Base-by-base conservation (phyloP, 1,140 invertebrate genomes). In the Leptoteleia sp. region DNA sequence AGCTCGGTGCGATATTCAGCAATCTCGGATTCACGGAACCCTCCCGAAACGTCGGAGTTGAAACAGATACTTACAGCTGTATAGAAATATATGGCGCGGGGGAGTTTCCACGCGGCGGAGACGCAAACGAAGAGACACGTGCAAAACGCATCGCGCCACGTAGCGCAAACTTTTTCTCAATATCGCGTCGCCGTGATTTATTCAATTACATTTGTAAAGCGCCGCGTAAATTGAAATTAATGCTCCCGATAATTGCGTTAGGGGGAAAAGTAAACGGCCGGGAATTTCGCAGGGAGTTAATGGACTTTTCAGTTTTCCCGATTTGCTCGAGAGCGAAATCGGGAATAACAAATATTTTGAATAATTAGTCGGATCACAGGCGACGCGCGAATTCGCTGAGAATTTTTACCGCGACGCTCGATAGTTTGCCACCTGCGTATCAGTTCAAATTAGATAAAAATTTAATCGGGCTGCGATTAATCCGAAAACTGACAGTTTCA, bases 141-240 rank as follows among this genome's bases (percentile, higher is more conserved):
- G 29, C 4, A 54, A 47, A 11, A 52, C 11, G 37, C 6, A 38
- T 22, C 3, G 27, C 12, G 22, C 25, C 33, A 40, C 35, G 54
- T 55, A 67, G 55, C 37, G 55, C 37, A 61, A 59, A 70, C 54
- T 70, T 72, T 72, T 55, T 22, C 68, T 55, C 57, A 31, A 47
- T 54, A 62, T 55, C 57, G 16, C 12, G 12, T 16, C 16, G 47
- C 15, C 45, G 22, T 54, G 47, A 72, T 72, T 73, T 73, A 73
- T 73, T 73, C 59, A 65, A 64, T 72, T 71, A 64, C 57, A 55
- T 47, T 55, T 22, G 50, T 43, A 55, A 64, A 72, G 50, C 42
- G 31, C 70, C 33, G 35, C 9, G 59, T n/a, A 65, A 65, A 73
- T 73, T 64, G 59, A 73, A 72, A 72, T 72, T 72, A 72, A 72